These are phyloP conservation scores for Danio rerio DNA, from an alignment of 2,113 vertebrate species.

Conservation along the genomic window GRCz12tu NC_133190.1:18561501-18562000, in stretches of 20 bases:
- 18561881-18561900: too few species aligned
- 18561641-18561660: background rate
- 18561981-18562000: too few species aligned
- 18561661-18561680: slow-evolving; percentile 52
- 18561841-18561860: too few species aligned
- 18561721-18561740: slow-evolving; percentile 77
- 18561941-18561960: too few species aligned
- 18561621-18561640: background rate
- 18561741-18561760: slow-evolving; percentile 67
- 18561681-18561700: slow-evolving; percentile 47
- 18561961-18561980: too few species aligned
- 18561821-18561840: too few species aligned
- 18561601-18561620: background rate
- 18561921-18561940: too few species aligned
- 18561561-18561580: slow-evolving; percentile 2
- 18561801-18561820: too few species aligned
- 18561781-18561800: slow-evolving; percentile 1
- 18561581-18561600: background rate
- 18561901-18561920: too few species aligned
- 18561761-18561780: background rate
- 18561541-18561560: background rate
- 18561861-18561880: too few species aligned
- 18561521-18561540: background rate
- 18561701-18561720: slow-evolving; percentile 71
- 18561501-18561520: background rate